Percentiles rank a stretch among this genome's conserved stretches.
Evolutionary conservation across 1,140 invertebrate genomes (phyloP).

Genomic region (Zaprionus vittiger): DNA sequence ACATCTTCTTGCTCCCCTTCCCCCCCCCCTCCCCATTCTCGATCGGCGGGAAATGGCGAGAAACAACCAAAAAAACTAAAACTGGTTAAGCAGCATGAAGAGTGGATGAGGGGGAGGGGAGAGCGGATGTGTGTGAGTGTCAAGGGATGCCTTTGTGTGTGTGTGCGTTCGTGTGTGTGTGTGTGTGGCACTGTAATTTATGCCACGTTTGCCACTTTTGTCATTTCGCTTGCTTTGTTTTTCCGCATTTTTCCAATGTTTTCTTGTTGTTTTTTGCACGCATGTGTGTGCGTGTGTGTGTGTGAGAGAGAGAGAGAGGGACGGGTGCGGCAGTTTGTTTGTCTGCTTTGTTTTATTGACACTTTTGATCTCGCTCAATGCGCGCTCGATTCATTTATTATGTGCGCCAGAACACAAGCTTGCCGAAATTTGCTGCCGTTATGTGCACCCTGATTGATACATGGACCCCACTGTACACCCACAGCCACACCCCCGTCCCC

Average conservation of each 20-base stretch:
- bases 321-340: slow-evolving; percentile 42
- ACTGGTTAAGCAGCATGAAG: slow-evolving; percentile 34
- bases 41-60: slow-evolving; percentile 21
- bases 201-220: slow-evolving; percentile 81
- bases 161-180: slow-evolving; percentile 15
- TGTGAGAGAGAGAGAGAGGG: too few species aligned
- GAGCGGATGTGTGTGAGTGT: slow-evolving; percentile 1
- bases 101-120: neutral
- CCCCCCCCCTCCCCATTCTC: neutral
- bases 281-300: slow-evolving; percentile 5
- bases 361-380: slow-evolving; percentile 80
- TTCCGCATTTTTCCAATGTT: slow-evolving; percentile 15
- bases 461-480: slow-evolving; percentile 32
- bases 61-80: slow-evolving; percentile 32
- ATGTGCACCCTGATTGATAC: slow-evolving; percentile 75
- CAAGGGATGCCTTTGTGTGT: neutral
- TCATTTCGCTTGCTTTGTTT: slow-evolving; percentile 64
- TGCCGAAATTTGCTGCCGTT: slow-evolving; percentile 45
- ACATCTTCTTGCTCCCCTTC: neutral
- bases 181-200: slow-evolving; percentile 61
- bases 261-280: slow-evolving; percentile 23
- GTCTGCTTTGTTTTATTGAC: slow-evolving; percentile 79
- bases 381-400: slow-evolving; percentile 77
- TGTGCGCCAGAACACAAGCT: slow-evolving; percentile 35
- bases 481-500: neutral